Base-by-base conservation (phyloP, 2,797 vertebrate genomes). In the Halcyon badia region DNA sequence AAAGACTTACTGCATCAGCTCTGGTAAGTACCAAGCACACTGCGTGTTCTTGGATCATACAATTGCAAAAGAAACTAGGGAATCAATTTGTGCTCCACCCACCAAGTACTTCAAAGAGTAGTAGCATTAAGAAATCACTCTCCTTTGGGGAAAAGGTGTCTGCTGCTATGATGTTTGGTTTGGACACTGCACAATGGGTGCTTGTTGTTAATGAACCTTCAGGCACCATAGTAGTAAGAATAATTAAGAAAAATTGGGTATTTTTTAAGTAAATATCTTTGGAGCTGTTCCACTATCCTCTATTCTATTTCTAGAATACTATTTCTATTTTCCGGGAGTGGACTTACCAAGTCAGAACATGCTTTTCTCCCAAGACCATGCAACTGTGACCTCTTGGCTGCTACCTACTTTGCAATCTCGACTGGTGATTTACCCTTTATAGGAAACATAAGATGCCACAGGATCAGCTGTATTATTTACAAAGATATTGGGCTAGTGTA, bases 271-370 rank as follows among this genome's bases (percentile, higher is more conserved):
- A 90, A 76, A 56, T 6, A 10, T 37, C 49, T 84, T 72, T 52
- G 46, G 62, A 89, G 51, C 22, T 82, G 21, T 17, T 93, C 26
- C 33, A 85, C 37, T 65, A 30, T 25, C 42, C 26, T 42, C 33
- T 11, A 35, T 57, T 17, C 33, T 93, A 77, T 90, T 90, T 81
- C 60, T 58, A 84, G 62, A 8, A 39, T 6, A 61, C 49, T 64
- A 49, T 81, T 92, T 83, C 76, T 86, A 25, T 81, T 48, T 90
- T 72, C 73, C 87, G 60, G 42, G 82, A 88, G 31, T 54, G 68
- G 42, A 82, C 24, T 79, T 58, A 54, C 0, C 77, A 84, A 82
- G 83, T 76, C 79, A 88, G 62, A 89, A 90, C 16, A 61, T 33
- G 58, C 31, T 69, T 66, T 84, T 49, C 48, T 76, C 49, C 25